Evolutionary conservation across 2,113 vertebrate genomes (phyloP).

Genomic region (Callopanchax toddi): DNA sequence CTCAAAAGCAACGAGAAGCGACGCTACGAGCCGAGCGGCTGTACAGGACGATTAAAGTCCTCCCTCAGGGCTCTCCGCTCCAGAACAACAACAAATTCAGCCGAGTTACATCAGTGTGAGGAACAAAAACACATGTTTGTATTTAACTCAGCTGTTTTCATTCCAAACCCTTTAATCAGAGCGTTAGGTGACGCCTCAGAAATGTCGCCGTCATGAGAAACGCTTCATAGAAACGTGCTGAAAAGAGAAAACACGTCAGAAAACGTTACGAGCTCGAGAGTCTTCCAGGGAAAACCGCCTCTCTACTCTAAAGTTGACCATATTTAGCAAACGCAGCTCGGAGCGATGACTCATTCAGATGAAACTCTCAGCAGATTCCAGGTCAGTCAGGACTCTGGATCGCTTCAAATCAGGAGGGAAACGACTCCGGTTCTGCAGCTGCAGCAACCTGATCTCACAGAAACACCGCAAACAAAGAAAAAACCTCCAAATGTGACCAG

Average conservation of each 20-base stretch:
- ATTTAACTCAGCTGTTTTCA: constrained; percentile 33
- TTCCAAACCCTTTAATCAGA: not conserved
- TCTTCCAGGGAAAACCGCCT: too few relatives aligned
- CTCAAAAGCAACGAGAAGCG: too few relatives aligned
- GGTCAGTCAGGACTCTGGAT: not conserved
- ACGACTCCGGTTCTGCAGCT: not conserved
- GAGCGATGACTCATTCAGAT: constrained; percentile 13
- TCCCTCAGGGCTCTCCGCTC: not conserved
- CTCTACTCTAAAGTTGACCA: too few relatives aligned
- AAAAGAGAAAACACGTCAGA: too few relatives aligned
- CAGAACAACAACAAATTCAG: constrained; percentile 30
- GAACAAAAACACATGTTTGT: constrained; percentile 26
- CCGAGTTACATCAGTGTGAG: constrained; percentile 18
- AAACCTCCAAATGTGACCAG: too few relatives aligned
- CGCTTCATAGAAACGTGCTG: too few relatives aligned
- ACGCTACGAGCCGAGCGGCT: not conserved
- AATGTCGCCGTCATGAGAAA: too few relatives aligned
- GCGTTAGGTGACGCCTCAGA: too few relatives aligned
- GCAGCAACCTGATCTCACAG: not conserved
- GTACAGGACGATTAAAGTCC: not conserved
- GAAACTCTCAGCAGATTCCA: not conserved
- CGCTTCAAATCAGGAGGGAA: not conserved
- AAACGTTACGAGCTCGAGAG: not conserved
- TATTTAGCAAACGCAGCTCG: constrained; percentile 35
- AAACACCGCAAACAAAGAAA: not conserved